Evolutionary conservation across 2,888 invertebrate species (phyloP), one percentile per base, ranked within the genome.

Genomic region (Stenodera caucasica): DNA sequence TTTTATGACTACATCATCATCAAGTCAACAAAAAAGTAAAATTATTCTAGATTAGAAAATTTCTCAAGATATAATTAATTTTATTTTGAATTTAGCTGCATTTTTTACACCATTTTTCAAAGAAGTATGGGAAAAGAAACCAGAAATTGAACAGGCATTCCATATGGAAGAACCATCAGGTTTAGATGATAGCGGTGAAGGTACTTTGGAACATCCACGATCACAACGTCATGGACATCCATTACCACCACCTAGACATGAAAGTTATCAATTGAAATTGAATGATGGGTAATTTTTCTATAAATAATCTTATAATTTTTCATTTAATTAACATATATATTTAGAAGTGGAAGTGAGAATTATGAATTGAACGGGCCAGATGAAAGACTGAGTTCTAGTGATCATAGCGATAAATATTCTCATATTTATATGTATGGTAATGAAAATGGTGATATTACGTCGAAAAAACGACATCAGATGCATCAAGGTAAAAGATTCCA

Each of bases 31-130:
- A 70, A 94, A 95, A 84, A 91, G 94, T 94, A 79, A 83, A 84
- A 30, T 2, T 30, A 30, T 52, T 15, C 11, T 45, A 14, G 5
- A 21, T 11, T 80, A 18, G n/a, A 21, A 12, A 30, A 21, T 49
- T 18, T 9, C 3, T 53, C 14, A n/a, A 51, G 29, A 30, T 53
- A 35, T 18, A 9, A 35, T 18, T 30, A 11, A 33, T 45, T 12
- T 9, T 2, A 33, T 40, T 29, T 7, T 59, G 62, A 64, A 81
- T 82, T 0, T 81, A 94, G 94, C 94, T 75, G 94, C 95, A 30
- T 94, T 95, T 81, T 97, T 94, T 81, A 94, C 93, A 51, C 95
- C 96, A 51, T 97, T 97, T 84, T 93, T 97, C 83, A 94, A 95
- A 79, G 95, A 95, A 80, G 96, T 94, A 21, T 96, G 95, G 96